phyloP scores from a whole-genome alignment of 1,140 invertebrate species.

The Drosophila kepulauana region DNA sequence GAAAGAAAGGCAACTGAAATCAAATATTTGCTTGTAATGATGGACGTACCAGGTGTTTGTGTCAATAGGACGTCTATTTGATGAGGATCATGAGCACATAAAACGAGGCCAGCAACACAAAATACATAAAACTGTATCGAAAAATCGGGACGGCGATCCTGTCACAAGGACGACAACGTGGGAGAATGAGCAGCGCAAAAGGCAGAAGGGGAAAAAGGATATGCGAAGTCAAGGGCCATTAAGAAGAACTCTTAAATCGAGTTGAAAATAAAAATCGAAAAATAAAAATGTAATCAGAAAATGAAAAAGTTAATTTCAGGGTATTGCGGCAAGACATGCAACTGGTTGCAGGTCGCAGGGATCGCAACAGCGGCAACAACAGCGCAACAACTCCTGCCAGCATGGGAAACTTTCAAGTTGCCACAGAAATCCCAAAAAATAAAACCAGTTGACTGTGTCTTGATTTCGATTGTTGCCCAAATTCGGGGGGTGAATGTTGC shows the following conservation, averaged over 20 bases:
- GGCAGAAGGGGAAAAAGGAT: constrained; percentile 50
- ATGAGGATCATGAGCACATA: constrained; percentile 57
- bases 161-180: constrained; percentile 64
- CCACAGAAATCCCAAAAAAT: neutral
- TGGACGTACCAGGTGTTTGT: constrained; percentile 66
- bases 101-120: constrained; percentile 19
- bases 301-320: constrained; percentile 23
- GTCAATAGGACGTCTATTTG: constrained; percentile 70
- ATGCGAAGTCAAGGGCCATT: constrained; percentile 70
- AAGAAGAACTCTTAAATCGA: constrained; percentile 12
- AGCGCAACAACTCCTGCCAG: neutral
- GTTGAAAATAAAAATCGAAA: neutral
- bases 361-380: neutral
- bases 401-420: constrained; percentile 45
- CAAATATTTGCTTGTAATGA: constrained; percentile 54
- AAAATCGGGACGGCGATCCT: constrained; percentile 60
- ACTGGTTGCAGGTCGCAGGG: constrained; percentile 2
- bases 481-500: constrained; percentile 34
- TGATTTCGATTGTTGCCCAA: constrained; percentile 34
- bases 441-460: constrained; percentile 56
- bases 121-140: constrained; percentile 66
- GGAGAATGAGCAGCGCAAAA: constrained; percentile 54
- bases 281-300: neutral
- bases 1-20: constrained; percentile 26
- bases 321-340: constrained; percentile 24